Percentiles rank a stretch among this genome's conserved stretches.
phyloP scores from a whole-genome alignment of 2,888 invertebrate species.

The Nymphalis polychloros region DNA sequence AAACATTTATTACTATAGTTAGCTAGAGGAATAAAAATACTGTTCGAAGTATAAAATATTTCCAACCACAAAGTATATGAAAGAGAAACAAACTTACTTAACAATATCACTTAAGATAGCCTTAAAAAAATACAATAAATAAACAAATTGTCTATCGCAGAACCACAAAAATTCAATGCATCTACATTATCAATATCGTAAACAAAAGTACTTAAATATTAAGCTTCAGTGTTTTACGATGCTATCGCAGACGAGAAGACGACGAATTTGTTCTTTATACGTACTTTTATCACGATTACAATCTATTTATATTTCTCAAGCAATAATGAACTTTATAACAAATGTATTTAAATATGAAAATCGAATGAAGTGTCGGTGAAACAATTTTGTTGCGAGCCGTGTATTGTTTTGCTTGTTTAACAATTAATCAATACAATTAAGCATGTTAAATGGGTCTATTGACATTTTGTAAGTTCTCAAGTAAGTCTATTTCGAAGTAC shows the following conservation, averaged over 20 bases:
- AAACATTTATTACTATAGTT: too few relatives aligned
- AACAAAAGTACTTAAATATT: constrained; percentile 13
- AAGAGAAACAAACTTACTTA: background rate
- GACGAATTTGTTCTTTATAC: constrained; percentile 29
- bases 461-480: too few relatives aligned
- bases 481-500: too few relatives aligned
- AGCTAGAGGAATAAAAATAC: background rate
- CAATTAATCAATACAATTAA: constrained; percentile 6
- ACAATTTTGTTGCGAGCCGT: background rate
- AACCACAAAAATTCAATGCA: background rate
- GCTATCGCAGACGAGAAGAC: constrained; percentile 18
- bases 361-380: background rate
- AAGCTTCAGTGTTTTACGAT: constrained; percentile 29
- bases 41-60: background rate
- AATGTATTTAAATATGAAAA: background rate
- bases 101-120: background rate
- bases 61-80: background rate
- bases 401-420: background rate
- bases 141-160: background rate
- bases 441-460: background rate
- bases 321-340: background rate
- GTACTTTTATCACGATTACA: constrained; percentile 15
- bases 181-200: constrained; percentile 2
- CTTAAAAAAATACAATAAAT: background rate
- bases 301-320: constrained; percentile 1